A percentile compares a stretch with the other conserved stretches of the same genome.
Conservation (phyloP, 2,113 vertebrate genomes). For the Aplodontia rufa region DNA sequence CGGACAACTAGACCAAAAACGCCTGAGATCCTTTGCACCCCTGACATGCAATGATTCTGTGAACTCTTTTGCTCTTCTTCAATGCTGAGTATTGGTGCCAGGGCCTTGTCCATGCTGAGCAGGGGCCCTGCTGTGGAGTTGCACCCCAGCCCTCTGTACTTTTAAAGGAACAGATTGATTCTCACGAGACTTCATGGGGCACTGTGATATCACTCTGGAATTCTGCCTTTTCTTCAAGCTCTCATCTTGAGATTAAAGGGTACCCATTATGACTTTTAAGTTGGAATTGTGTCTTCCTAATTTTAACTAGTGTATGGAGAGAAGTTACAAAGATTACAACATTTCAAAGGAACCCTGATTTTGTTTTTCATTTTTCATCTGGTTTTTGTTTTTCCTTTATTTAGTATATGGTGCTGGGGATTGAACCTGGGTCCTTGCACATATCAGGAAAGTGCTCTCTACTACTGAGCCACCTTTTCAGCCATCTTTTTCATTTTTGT, state of each 20-base stretch:
- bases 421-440: too few species aligned
- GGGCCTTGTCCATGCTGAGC: too few species aligned
- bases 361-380: not conserved
- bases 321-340: not conserved
- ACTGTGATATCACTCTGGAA: not conserved
- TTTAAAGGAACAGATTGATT: not conserved
- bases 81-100: too few species aligned
- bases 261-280: not conserved
- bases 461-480: too few species aligned
- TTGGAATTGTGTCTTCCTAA: not conserved
- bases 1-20: not conserved
- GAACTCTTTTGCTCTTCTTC: too few species aligned
- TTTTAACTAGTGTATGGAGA: not conserved
- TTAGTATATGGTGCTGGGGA: too few species aligned
- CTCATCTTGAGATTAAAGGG: not conserved
- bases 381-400: too few species aligned
- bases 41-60: not conserved
- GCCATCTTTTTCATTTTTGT: not conserved
- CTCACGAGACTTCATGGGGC: not conserved
- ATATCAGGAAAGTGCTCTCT: too few species aligned
- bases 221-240: not conserved
- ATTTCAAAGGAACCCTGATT: slow-evolving; percentile 1
- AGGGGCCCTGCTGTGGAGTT: too few species aligned
- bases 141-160: not conserved
- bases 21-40: not conserved